Conservation (phyloP, 2,888 invertebrate species). For the Carcina quercana region DNA sequence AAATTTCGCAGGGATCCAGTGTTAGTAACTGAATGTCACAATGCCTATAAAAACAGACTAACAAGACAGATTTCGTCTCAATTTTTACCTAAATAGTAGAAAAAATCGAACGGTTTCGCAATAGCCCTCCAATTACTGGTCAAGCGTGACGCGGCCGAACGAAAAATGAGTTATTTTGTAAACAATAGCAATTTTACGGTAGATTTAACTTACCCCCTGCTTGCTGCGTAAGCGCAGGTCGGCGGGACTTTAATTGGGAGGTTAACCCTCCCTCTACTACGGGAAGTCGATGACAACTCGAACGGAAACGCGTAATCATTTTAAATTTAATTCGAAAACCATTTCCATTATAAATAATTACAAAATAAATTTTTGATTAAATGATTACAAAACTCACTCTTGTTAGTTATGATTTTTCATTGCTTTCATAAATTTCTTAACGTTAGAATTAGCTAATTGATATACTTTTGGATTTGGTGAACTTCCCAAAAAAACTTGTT, state of each 20-base stretch:
- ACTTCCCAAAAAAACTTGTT: too few relatives aligned
- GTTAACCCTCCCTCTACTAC: slow-evolving; percentile 27
- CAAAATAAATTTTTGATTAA: too few relatives aligned
- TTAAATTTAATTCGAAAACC: too few relatives aligned
- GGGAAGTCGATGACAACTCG: slow-evolving; percentile 5
- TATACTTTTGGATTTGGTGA: too few relatives aligned
- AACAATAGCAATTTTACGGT: slow-evolving; percentile 68
- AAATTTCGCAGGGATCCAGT: too few relatives aligned
- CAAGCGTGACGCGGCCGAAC: slow-evolving; percentile 18
- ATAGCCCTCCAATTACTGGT: slow-evolving; percentile 23
- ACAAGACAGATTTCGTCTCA: background rate
- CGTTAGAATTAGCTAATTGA: too few relatives aligned
- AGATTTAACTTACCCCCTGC: slow-evolving; percentile 41
- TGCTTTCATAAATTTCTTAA: too few relatives aligned
- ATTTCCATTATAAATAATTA: too few relatives aligned
- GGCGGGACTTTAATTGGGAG: slow-evolving; percentile 26
- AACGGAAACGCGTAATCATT: too few relatives aligned
- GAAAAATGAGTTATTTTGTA: slow-evolving; percentile 58
- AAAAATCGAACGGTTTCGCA: slow-evolving; percentile 22
- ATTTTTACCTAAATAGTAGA: slow-evolving; percentile 1
- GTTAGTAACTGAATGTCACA: background rate
- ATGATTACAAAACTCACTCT: too few relatives aligned
- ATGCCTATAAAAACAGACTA: background rate
- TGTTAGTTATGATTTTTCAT: too few relatives aligned
- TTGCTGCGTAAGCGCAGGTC: slow-evolving; percentile 47